These are phyloP conservation scores for Platyura marginata DNA, from an alignment of 1,140 invertebrate species.

Conservation along the genomic window DNA sequence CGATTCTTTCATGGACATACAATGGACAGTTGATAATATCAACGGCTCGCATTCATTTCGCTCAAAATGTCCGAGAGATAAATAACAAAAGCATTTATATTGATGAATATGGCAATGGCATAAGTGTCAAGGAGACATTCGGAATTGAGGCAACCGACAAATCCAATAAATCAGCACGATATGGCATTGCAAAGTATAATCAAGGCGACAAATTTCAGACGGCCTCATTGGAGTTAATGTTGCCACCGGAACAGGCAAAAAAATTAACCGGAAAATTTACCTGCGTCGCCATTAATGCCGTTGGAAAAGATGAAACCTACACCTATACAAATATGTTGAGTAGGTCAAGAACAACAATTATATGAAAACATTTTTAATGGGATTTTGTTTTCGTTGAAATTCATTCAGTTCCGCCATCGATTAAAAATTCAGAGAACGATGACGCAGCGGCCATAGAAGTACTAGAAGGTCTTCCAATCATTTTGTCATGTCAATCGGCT, in stretches of 20 bases:
- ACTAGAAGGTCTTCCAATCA: background rate
- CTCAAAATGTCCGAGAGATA: background rate
- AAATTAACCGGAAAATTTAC: background rate
- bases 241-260: background rate
- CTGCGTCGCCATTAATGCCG: background rate
- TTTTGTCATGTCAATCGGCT: background rate
- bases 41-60: background rate
- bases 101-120: background rate
- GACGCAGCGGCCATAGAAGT: background rate
- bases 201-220: no score
- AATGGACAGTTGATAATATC: background rate
- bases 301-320: background rate
- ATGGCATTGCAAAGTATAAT: no score
- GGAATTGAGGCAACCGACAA: no score
- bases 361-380: no score
- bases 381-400: no score
- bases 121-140: no score
- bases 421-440: no score
- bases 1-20: background rate
- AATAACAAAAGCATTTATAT: background rate
- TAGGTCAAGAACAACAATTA: no score
- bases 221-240: background rate
- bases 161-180: no score
- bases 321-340: background rate
- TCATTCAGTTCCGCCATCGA: background rate